These are phyloP conservation scores for Campylomormyrus numenius DNA, from an alignment of 2,113 vertebrate genomes.

Conservation along the genomic window DNA sequence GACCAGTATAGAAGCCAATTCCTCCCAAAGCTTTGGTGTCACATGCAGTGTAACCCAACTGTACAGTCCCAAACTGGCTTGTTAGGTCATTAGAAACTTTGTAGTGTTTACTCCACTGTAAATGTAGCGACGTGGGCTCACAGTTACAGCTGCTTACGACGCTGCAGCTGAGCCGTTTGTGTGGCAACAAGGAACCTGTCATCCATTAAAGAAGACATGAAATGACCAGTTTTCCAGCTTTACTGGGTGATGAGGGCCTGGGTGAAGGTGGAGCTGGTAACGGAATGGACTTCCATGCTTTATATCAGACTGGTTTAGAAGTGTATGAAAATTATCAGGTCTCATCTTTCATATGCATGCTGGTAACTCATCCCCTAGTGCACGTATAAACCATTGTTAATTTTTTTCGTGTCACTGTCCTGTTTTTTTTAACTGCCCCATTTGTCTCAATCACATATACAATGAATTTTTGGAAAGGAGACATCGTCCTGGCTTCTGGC, in stretches of 20 bases:
- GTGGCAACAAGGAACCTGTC: slow-evolving; percentile 52
- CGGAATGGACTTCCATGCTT: slow-evolving; percentile 24
- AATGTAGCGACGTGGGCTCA: slow-evolving; percentile 57
- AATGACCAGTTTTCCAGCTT: neutral
- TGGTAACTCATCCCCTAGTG: slow-evolving; percentile 53
- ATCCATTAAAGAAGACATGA: neutral
- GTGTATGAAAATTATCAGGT: slow-evolving; percentile 48
- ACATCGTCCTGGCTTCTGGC: slow-evolving; percentile 6
- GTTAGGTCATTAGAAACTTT: slow-evolving; percentile 33
- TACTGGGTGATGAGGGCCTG: neutral
- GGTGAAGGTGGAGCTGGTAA: neutral
- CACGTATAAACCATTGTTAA: slow-evolving; percentile 46
- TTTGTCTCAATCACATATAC: slow-evolving; percentile 58
- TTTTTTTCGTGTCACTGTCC: slow-evolving; percentile 17
- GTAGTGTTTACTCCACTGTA: slow-evolving; percentile 50
- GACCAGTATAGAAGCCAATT: slow-evolving; percentile 31
- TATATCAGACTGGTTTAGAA: slow-evolving; percentile 13
- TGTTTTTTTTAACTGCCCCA: slow-evolving; percentile 46
- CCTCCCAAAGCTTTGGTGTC: slow-evolving; percentile 41
- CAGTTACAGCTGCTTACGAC: slow-evolving; percentile 33
- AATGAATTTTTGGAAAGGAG: slow-evolving; percentile 31
- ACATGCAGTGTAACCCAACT: slow-evolving; percentile 36
- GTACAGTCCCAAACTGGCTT: slow-evolving; percentile 31
- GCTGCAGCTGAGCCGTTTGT: slow-evolving; percentile 38
- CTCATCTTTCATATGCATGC: slow-evolving; percentile 67